phyloP scores from a whole-genome alignment of 2,113 vertebrate genomes.

The Candoia aspera region DNA sequence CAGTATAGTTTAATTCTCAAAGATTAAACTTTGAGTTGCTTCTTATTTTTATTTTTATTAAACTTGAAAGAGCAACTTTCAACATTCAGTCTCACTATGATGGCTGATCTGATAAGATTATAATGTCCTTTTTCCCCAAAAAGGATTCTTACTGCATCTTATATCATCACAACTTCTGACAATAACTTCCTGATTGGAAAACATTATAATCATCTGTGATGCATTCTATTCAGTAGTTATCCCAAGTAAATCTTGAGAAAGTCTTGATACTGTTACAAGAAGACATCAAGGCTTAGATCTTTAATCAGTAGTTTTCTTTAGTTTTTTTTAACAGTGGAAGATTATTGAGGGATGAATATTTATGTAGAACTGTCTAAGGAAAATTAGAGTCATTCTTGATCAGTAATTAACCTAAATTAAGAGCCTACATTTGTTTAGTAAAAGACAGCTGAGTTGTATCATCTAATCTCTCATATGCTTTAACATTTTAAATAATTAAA shows the following conservation, averaged over 20 bases:
- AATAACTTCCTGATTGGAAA: constrained; percentile 18
- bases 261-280: constrained; percentile 3
- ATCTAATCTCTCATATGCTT: constrained; percentile 50
- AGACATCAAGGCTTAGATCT: constrained; percentile 21
- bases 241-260: constrained; percentile 21
- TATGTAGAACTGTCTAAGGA: constrained; percentile 28
- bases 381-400: constrained; percentile 53
- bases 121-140: neutral
- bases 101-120: neutral
- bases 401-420: constrained; percentile 64
- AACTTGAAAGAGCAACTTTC: neutral
- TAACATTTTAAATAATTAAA: constrained; percentile 68
- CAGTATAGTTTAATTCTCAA: neutral
- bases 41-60: constrained; percentile 7
- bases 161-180: constrained; percentile 3
- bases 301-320: constrained; percentile 20
- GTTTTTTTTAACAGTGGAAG: constrained; percentile 34
- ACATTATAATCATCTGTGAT: constrained; percentile 13
- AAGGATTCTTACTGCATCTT: constrained; percentile 11
- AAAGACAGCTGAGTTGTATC: constrained; percentile 56
- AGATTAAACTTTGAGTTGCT: constrained; percentile 29
- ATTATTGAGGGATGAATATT: neutral
- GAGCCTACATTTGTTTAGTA: constrained; percentile 45
- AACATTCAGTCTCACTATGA: neutral
- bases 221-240: constrained; percentile 26